phyloP scores from a whole-genome alignment of 2,888 invertebrate genomes.

The Trilocha varians region DNA sequence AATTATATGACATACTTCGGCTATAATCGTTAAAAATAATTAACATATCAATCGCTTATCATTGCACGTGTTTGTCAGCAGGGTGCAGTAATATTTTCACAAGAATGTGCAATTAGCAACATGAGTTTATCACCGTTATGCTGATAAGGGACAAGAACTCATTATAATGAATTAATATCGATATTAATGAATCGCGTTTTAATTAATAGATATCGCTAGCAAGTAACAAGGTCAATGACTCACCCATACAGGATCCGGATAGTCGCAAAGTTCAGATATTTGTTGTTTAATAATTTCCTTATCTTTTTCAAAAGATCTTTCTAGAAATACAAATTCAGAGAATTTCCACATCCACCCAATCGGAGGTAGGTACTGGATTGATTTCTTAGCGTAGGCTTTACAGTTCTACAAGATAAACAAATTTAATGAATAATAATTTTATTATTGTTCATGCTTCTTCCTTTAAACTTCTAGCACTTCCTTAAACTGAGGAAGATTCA shows the following conservation, averaged over 20 bases:
- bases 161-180: not conserved
- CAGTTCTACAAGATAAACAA: constrained; percentile 79
- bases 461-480: too few species aligned
- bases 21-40: too few species aligned
- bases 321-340: constrained; percentile 94
- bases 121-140: not conserved
- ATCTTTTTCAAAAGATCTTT: constrained; percentile 93
- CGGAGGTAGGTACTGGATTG: constrained; percentile 90
- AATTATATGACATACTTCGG: not conserved
- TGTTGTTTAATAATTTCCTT: constrained; percentile 85
- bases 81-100: not conserved
- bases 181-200: not conserved
- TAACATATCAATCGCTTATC: not conserved
- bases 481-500: too few species aligned
- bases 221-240: constrained; percentile 25
- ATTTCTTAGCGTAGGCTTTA: constrained; percentile 95
- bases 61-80: not conserved
- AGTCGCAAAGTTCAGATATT: constrained; percentile 86
- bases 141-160: not conserved
- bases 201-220: not conserved
- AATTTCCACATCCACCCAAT: constrained; percentile 98
- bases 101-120: not conserved
- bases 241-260: constrained; percentile 94
- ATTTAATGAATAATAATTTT: not conserved
- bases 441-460: not conserved